Base-by-base conservation (phyloP, 2,888 invertebrate species). In the Pristionchus fissidentatus region DNA sequence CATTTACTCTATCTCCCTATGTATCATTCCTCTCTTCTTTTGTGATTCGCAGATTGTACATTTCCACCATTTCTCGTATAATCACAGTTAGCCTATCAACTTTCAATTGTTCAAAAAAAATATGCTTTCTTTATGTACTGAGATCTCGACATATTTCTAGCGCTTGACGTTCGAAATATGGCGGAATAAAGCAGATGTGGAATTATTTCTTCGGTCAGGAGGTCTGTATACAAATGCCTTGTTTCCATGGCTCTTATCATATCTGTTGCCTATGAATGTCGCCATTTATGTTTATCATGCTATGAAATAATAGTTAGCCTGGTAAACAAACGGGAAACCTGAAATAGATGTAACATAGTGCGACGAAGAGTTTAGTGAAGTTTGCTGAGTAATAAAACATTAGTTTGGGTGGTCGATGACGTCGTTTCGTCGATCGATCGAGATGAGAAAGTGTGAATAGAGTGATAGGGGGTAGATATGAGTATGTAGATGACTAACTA, bases 401-500 rank as follows among this genome's bases (percentile, higher is more conserved):
- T n/a, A n/a, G 32, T 19, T 19, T 15, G 29, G 29, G 62, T 19
- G 62, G 62, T 62, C 62, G 15, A 13, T 62, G 35, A 62, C 62
- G 62, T 62, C 62, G 35, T 29, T 35, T 1, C 19, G 15, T 62
- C 62, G 62, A 62, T 62, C 62, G 26, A 62, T 62, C 29, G 62
- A 62, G 62, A 62, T 62, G 35, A 62, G 62, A 62, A n/a, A 62
- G 62, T 26, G 62, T 62, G 62, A 62, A 62, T 62, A 62, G 62
- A 62, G 62, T 62, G 62, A 62, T 62, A 62, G 62, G 62, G 62
- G 62, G n/a, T n/a, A n/a, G 62, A 62, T 62, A 35, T 10, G 62
- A 62, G 62, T 62, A 62, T 62, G 62, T 62, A 62, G 62, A 62
- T 62, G 62, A 62, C 62, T 62, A 62, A 62, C 32, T 62, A 32